Evolutionary conservation across 2,888 invertebrate species (phyloP).

Genomic region (Cephus spinipes): DNA sequence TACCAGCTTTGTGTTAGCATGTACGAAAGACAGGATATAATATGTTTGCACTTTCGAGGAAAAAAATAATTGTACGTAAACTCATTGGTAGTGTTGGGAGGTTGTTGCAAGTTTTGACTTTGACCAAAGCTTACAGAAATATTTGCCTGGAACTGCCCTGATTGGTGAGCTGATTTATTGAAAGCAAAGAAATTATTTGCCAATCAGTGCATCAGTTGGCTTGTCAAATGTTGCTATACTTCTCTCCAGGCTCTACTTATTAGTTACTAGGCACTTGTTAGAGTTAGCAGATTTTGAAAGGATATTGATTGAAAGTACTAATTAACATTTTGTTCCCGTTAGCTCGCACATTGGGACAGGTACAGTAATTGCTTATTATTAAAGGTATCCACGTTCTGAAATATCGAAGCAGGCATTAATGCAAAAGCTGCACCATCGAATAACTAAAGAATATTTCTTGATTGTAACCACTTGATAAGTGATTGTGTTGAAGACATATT

Average conservation of each 20-base stretch:
- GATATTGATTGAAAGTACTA: constrained; percentile 37
- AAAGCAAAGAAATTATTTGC: neutral
- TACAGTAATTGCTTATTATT: constrained; percentile 53
- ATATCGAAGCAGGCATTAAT: neutral
- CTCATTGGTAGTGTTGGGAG: neutral
- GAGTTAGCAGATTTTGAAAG: neutral
- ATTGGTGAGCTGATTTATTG: neutral
- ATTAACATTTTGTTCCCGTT: constrained; percentile 56
- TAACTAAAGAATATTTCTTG: neutral
- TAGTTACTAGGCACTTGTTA: constrained; percentile 24
- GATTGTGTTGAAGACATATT: neutral
- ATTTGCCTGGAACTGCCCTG: neutral
- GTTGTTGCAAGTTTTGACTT: neutral
- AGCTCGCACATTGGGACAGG: constrained; percentile 65
- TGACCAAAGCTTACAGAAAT: neutral
- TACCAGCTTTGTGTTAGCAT: constrained; percentile 8
- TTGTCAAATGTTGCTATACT: neutral
- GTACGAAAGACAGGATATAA: neutral
- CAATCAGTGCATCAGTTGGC: neutral
- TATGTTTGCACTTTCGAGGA: neutral
- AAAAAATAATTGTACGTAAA: neutral
- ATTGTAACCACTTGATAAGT: constrained; percentile 2
- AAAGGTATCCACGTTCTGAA: constrained; percentile 18
- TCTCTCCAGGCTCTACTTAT: constrained; percentile 26
- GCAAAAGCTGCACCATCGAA: neutral